Conservation (phyloP, 2,888 invertebrate species). For the Agrotis segetum region DNA sequence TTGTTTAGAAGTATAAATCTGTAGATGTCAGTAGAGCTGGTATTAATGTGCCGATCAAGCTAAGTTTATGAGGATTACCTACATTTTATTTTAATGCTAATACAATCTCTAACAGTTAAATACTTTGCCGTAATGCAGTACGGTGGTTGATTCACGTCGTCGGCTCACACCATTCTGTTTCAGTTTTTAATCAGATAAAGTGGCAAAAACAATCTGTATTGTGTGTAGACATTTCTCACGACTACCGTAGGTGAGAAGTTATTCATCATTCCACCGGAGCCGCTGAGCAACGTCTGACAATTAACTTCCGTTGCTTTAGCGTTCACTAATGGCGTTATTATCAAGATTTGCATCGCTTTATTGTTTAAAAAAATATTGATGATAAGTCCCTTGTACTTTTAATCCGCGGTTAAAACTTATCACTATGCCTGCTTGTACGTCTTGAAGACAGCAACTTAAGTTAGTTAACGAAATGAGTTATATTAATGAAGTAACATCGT, state of each 20-base stretch:
- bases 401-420: slow-evolving; percentile 6
- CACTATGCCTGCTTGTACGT: slow-evolving; percentile 12
- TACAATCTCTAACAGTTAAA: slow-evolving; percentile 45
- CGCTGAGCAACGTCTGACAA: slow-evolving; percentile 76
- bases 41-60: slow-evolving; percentile 39
- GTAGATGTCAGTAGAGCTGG: slow-evolving; percentile 13
- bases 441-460: slow-evolving; percentile 1
- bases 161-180: slow-evolving; percentile 74
- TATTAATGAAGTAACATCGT: slow-evolving; percentile 45
- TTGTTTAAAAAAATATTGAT: slow-evolving; percentile 49
- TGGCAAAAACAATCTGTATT: slow-evolving; percentile 75
- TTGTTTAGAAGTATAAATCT: slow-evolving; percentile 30
- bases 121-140: slow-evolving; percentile 22
- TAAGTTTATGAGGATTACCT: slow-evolving; percentile 34
- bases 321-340: slow-evolving; percentile 81
- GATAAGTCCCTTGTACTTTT: slow-evolving; percentile 14
- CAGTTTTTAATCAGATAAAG: slow-evolving; percentile 77
- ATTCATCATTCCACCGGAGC: slow-evolving; percentile 74
- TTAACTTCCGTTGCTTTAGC: slow-evolving; percentile 84
- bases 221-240: slow-evolving; percentile 81
- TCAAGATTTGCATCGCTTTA: slow-evolving; percentile 72
- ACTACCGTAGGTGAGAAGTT: slow-evolving; percentile 79
- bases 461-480: slow-evolving; percentile 53
- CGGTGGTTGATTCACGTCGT: slow-evolving; percentile 49
- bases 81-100: slow-evolving; percentile 27